Evolutionary conservation across 1,140 invertebrate genomes (phyloP), one percentile per base, ranked within the genome.

Genomic region (Chrysopa pallens): DNA sequence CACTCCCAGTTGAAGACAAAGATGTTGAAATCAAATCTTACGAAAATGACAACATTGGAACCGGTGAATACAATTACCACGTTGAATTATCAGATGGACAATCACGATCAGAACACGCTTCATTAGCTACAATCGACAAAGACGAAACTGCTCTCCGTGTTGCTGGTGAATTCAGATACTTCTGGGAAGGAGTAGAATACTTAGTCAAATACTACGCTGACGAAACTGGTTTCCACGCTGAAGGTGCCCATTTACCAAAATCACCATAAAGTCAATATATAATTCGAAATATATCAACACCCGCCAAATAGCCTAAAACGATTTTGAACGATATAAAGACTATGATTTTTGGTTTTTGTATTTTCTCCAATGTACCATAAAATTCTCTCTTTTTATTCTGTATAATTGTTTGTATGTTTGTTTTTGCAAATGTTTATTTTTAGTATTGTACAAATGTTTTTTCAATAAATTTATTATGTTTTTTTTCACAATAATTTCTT

Each of bases 161-260:
- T 8, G 58, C 61, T 1, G 73, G 73, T 11, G 64, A 64, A 29
- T 72, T 60, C 59, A 59, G 59, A 29, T 76, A 68, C 63, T 54
- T 67, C 29, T 74, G 62, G 8, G 78, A 84, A 48, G 80, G 82
- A 14, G 63, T 74, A 44, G 61, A 69, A n/a, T 78, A 80, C 51
- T 67, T 68, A 45, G 66, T 84, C 35, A 70, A 69, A n/a, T 84
- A 80, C 61, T 67, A 76, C 29, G 80, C 82, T 36, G 83, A 85
- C 55, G 80, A 84, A 61, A 80, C 80, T 50, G 80, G 80, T 29
- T 86, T 79, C 67, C 74, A 75, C 50, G 75, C 78, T 28, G 68
- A 75, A 55, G 78, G 77, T n/a, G 72, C 67, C 9, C 77, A 80
- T 54, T 56, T 81, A 44, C 76, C 77, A 6, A 66, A 64, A 41